Percentiles rank a stretch among this genome's conserved stretches.
These are phyloP conservation scores for Cheirogaleus major DNA, from an alignment of 2,797 vertebrate genomes.

Conservation along the genomic window DNA sequence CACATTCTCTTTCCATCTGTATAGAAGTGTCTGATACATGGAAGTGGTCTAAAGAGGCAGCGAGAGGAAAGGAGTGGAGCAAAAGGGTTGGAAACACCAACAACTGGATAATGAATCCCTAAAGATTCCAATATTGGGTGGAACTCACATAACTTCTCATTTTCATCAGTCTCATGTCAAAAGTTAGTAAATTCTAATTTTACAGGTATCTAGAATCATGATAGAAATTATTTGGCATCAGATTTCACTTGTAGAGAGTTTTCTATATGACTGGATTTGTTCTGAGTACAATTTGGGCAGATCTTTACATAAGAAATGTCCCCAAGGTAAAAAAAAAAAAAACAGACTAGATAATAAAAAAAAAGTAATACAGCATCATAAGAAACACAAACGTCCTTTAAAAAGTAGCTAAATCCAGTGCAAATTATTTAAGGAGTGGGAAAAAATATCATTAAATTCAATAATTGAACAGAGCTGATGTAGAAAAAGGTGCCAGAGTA, in stretches of 20 bases:
- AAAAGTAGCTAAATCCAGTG: neutral
- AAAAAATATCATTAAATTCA: neutral
- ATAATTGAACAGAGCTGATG: neutral
- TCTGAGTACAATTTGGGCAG: neutral
- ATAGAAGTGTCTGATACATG: neutral
- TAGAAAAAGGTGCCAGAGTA: neutral
- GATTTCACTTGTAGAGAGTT: neutral
- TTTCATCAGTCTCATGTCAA: neutral
- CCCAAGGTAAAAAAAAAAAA: constrained; percentile 24
- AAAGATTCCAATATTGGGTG: neutral
- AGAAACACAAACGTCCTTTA: neutral
- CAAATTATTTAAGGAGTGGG: neutral
- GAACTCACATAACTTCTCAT: neutral
- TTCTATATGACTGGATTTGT: neutral
- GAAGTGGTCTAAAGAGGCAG: neutral
- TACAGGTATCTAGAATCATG: neutral
- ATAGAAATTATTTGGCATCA: neutral
- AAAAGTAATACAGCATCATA: neutral
- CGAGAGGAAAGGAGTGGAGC: neutral
- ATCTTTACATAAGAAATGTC: constrained; percentile 29
- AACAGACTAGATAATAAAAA: constrained; percentile 12
- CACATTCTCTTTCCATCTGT: neutral
- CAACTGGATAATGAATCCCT: neutral
- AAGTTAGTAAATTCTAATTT: neutral
- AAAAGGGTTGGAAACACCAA: neutral